A percentile compares a stretch with the other conserved stretches of the same genome.
phyloP scores from a whole-genome alignment of 35 echinoderm and acorn worm genomes.

The Nesometra sesokonis region DNA sequence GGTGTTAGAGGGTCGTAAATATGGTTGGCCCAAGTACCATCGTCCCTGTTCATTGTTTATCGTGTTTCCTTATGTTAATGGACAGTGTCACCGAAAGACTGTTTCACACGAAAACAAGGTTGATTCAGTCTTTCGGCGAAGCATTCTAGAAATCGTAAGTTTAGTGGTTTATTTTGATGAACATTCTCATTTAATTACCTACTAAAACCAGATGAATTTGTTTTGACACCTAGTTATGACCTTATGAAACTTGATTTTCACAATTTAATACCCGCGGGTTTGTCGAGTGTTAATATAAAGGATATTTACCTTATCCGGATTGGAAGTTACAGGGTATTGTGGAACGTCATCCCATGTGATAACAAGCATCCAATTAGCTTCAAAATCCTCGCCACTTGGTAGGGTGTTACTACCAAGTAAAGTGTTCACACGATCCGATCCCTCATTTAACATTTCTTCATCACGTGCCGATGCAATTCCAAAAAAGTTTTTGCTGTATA shows the following conservation, averaged over 20 bases:
- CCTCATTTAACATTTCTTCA: not conserved
- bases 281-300: not conserved
- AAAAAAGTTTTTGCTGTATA: not conserved
- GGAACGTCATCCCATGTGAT: constrained; percentile 75
- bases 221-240: no score
- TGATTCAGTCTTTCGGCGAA: no score
- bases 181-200: no score
- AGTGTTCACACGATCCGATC: not conserved
- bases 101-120: no score
- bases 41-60: no score
- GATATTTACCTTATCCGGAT: constrained; percentile 17
- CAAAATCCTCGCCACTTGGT: constrained; percentile 3
- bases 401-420: not conserved
- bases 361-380: constrained; percentile 69
- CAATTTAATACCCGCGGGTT: not conserved
- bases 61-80: no score
- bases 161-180: no score
- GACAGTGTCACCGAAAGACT: no score
- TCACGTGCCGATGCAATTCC: not conserved
- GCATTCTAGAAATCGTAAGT: no score
- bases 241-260: not conserved
- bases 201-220: no score
- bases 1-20: no score
- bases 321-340: constrained; percentile 14
- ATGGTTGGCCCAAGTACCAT: no score